Evolutionary conservation across 2,113 vertebrate species (phyloP).

Genomic region (Toxotes jaculatrix): DNA sequence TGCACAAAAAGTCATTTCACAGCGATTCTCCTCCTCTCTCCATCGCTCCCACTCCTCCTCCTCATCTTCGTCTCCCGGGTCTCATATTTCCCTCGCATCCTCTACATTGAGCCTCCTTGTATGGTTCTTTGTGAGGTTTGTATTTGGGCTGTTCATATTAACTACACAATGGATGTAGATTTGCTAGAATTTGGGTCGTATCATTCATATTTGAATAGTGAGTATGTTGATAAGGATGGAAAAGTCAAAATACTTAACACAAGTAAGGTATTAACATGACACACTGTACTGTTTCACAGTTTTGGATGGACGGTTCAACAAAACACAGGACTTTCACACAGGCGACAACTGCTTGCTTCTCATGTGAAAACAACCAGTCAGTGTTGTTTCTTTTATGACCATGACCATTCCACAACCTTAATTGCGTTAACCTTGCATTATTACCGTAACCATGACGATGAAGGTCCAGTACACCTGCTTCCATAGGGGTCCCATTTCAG

Average conservation of each 20-base stretch:
- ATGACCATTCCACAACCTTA: not conserved
- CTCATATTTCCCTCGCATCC: constrained; percentile 38
- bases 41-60: constrained; percentile 12
- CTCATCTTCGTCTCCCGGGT: constrained; percentile 26
- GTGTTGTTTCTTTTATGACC: not conserved
- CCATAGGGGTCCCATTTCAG: too few relatives aligned
- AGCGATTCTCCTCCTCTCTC: constrained; percentile 19
- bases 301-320: too few relatives aligned
- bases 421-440: not conserved
- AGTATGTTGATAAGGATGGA: not conserved
- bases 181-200: not conserved
- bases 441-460: not conserved
- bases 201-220: not conserved
- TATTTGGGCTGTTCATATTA: not conserved
- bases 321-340: too few relatives aligned
- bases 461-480: not conserved
- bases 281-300: not conserved
- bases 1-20: constrained; percentile 60
- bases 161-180: not conserved
- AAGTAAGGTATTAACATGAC: not conserved
- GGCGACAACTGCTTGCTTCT: too few relatives aligned
- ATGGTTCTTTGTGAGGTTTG: constrained; percentile 11
- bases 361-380: too few relatives aligned
- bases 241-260: not conserved
- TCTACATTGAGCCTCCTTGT: not conserved